Conservation (phyloP, 2,113 vertebrate species). For the Colius striatus region DNA sequence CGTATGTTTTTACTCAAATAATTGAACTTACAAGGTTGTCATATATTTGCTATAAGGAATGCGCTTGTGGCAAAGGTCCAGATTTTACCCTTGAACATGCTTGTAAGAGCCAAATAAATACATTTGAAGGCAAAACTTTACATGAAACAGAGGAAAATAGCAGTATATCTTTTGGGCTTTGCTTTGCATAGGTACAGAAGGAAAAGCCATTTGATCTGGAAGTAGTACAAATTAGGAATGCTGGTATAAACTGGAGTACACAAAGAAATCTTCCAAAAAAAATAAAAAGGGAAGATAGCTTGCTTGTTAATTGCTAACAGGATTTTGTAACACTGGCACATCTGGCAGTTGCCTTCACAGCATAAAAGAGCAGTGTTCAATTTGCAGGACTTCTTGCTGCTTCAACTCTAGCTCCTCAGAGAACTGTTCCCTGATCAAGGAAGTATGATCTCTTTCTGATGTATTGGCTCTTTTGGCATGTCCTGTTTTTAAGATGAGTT, state of each 20-base stretch:
- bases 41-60: constrained; percentile 37
- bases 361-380: neutral
- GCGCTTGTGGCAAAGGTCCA: constrained; percentile 25
- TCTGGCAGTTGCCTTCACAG: neutral
- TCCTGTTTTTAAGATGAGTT: neutral
- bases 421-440: neutral
- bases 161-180: neutral
- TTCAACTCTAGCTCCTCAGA: neutral
- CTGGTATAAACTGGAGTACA: neutral
- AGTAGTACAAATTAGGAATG: neutral
- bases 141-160: neutral
- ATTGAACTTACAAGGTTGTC: constrained; percentile 50
- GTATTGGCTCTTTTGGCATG: neutral
- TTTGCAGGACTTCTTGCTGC: neutral
- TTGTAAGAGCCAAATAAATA: neutral
- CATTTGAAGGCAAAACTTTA: neutral
- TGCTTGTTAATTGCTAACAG: fast-evolving
- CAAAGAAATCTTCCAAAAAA: neutral
- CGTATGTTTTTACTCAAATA: constrained; percentile 41
- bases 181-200: neutral
- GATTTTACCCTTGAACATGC: constrained; percentile 17
- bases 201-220: neutral
- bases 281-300: neutral
- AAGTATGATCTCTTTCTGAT: neutral
- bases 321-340: neutral